Evolutionary conservation across 2,797 vertebrate genomes (phyloP).

Genomic region (Spinibarbus caldwelli): DNA sequence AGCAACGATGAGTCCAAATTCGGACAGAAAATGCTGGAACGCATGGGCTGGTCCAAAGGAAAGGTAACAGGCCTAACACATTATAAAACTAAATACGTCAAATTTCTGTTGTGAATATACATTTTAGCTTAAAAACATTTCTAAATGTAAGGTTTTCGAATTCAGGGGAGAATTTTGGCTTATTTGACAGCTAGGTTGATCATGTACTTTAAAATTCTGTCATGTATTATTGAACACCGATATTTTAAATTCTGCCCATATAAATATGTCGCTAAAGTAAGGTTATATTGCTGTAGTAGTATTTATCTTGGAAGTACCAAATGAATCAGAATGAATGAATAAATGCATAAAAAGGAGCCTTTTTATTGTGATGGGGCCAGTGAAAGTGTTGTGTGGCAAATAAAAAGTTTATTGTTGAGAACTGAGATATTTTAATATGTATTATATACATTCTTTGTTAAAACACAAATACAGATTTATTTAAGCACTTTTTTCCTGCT

Average conservation of each 20-base stretch:
- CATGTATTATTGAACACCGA: no score
- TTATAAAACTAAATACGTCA: not conserved
- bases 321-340: not conserved
- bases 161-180: not conserved
- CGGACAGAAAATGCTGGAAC: constrained; percentile 96
- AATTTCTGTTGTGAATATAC: no score
- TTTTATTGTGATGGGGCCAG: not conserved
- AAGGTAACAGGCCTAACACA: constrained; percentile 79
- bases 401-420: not conserved
- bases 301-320: not conserved
- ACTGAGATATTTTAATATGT: no score
- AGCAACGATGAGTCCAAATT: constrained; percentile 95
- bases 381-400: not conserved
- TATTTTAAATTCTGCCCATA: no score
- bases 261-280: no score
- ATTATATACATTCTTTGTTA: no score
- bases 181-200: no score
- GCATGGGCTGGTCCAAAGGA: constrained; percentile 99
- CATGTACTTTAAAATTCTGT: no score
- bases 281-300: no score
- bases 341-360: not conserved
- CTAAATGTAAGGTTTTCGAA: not conserved
- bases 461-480: no score
- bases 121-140: not conserved
- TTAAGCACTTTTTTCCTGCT: no score